Base-by-base conservation (phyloP, 2,888 invertebrate genomes). In the Drosophila austrosaltans region DNA sequence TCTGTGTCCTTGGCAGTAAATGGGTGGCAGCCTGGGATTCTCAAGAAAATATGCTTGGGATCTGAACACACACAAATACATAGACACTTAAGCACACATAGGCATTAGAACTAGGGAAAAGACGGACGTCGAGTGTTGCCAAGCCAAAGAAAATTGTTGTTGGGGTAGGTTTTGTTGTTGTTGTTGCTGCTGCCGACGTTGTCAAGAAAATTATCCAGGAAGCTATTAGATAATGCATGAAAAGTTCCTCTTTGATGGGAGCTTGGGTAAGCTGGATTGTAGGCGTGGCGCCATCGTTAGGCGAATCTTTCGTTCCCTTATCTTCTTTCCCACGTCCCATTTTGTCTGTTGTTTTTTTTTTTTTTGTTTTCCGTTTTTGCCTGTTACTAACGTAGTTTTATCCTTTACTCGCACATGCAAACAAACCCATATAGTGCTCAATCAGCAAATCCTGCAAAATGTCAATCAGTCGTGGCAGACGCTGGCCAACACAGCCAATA, bases 391-490 rank as follows among this genome's bases (percentile, higher is more conserved):
- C 48, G 12, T 48, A 48, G 12, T 20, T 57, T 53, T 54, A 53
- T 28, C 3, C 22, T 28, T 54, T 59, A 32, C 39, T 39, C 28
- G n/a, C 44, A 48, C 22, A 48, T 10, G 8, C 22, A 48, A 8
- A 48, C 22, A 22, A 36, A 36, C 36, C 36, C 7, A 8, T 8
- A 48, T 75, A 92, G 92, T 92, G 75, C 91, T 92, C 71, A 92
- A 92, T 84, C 92, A 92, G 84, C 92, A 92, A 89, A 92, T 92
- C 72, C 86, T 92, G 77, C 92, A 92, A 88, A 92, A 92, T 91
- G 92, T 92, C 57, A 92, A 92, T 80, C 92, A 92, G 78, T 92
- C 92, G 40, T 92, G 92, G 92, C 92, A 92, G 85, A 92, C 92
- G 63, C 84, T 92, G 87, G 92, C 92, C 77, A 92, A 92, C 65